phyloP scores from a whole-genome alignment of 2,888 invertebrate genomes.

The Campopleginae sp. region DNA sequence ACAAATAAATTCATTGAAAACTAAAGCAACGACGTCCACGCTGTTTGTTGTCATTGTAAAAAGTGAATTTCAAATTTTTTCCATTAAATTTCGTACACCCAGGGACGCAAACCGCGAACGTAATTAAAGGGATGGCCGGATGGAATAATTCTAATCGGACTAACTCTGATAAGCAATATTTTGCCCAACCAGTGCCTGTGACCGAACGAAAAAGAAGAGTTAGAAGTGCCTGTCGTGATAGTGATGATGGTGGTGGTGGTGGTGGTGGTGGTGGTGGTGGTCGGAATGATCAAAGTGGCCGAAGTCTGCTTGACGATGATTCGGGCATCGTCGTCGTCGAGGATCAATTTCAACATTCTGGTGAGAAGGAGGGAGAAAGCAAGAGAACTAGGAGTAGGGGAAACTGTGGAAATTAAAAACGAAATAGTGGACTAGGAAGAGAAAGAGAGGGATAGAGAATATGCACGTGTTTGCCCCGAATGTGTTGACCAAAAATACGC shows the following conservation, averaged over 20 bases:
- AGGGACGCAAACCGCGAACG: background rate
- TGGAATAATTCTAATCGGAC: constrained; percentile 57
- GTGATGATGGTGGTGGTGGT: constrained; percentile 1
- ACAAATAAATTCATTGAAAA: background rate
- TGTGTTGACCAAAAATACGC: constrained; percentile 32
- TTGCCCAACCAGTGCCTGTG: constrained; percentile 67
- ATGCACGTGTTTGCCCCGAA: constrained; percentile 40
- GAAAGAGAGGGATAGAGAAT: constrained; percentile 5
- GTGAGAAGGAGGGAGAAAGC: constrained; percentile 44
- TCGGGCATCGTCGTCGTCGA: constrained; percentile 60
- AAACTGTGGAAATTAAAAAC: constrained; percentile 9
- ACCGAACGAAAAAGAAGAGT: constrained; percentile 63
- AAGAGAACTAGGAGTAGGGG: background rate
- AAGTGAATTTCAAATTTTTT: background rate
- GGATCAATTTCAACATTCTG: constrained; percentile 63
- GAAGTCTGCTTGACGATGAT: constrained; percentile 51
- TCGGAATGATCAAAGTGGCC: constrained; percentile 15
- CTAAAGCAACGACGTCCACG: background rate
- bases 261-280: constrained; percentile 10
- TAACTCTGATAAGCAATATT: constrained; percentile 66
- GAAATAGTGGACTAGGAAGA: constrained; percentile 5
- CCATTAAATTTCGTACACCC: too few species aligned
- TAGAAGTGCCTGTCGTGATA: constrained; percentile 53
- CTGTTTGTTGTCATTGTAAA: background rate
- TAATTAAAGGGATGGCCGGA: constrained; percentile 48